Percentiles rank a stretch among this genome's conserved stretches.
These are phyloP conservation scores for Microctonus aethiopoides DNA, from an alignment of 2,888 invertebrate genomes.

Conservation along the genomic window DNA sequence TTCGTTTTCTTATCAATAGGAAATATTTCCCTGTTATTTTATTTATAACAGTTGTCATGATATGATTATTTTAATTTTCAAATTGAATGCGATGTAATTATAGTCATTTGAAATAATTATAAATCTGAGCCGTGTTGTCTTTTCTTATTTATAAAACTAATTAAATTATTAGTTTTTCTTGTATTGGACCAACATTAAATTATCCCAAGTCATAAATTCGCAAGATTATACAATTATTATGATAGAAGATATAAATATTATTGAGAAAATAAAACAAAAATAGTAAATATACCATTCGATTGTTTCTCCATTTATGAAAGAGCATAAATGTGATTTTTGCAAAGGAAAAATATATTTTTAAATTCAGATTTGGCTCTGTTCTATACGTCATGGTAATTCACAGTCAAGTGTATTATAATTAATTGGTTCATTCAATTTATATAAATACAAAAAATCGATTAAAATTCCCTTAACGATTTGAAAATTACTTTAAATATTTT, in stretches of 20 bases:
- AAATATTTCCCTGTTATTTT: neutral
- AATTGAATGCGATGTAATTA: neutral
- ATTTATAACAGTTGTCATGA: slow-evolving; percentile 26
- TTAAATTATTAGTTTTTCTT: neutral
- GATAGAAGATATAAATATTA: no score
- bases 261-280: no score
- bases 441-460: neutral
- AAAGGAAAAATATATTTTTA: neutral
- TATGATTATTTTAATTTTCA: neutral
- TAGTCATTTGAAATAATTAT: slow-evolving; percentile 30
- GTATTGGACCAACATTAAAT: no score
- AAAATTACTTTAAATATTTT: neutral
- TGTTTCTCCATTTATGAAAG: neutral
- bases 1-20: neutral
- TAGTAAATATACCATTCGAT: no score
- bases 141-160: neutral
- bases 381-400: neutral
- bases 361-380: neutral
- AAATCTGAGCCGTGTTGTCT: slow-evolving; percentile 15
- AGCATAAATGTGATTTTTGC: neutral
- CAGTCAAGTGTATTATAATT: neutral
- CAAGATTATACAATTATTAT: no score
- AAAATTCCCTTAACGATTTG: neutral
- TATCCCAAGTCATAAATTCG: no score
- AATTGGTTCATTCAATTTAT: neutral